Evolutionary conservation across 2,797 vertebrate genomes (phyloP).

Genomic region (Hylomyscus alleni): DNA sequence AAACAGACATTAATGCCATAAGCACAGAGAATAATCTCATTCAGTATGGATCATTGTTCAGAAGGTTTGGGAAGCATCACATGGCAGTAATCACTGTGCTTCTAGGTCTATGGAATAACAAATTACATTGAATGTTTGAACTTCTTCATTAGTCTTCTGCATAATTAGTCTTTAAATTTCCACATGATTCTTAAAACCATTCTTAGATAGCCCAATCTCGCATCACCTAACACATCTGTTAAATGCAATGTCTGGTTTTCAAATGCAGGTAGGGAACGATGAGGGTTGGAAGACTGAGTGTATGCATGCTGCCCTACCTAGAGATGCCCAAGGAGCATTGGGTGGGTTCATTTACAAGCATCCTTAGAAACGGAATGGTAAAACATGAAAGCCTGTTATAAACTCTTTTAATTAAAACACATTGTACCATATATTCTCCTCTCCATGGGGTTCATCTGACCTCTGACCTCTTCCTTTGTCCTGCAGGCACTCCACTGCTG

Average conservation of each 20-base stretch:
- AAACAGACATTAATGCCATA: constrained; percentile 72
- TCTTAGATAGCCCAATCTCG: constrained; percentile 1
- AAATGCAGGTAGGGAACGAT: not conserved
- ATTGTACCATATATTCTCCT: constrained; percentile 43
- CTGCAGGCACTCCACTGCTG: constrained; percentile 90
- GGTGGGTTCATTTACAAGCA: constrained; percentile 73
- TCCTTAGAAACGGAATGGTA: constrained; percentile 60
- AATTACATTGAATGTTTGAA: constrained; percentile 24
- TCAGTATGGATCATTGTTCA: constrained; percentile 39
- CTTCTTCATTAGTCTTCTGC: constrained; percentile 13
- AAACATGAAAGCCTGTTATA: constrained; percentile 55
- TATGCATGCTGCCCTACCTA: constrained; percentile 7
- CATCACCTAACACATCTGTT: constrained; percentile 13
- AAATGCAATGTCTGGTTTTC: constrained; percentile 25
- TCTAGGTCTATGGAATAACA: constrained; percentile 18
- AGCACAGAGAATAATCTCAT: constrained; percentile 71
- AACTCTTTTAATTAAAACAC: constrained; percentile 71
- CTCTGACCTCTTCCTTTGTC: constrained; percentile 76
- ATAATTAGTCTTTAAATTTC: constrained; percentile 45
- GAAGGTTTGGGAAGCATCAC: constrained; percentile 44
- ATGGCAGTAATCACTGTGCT: constrained; percentile 52
- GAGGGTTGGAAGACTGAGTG: not conserved
- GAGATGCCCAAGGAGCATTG: constrained; percentile 29
- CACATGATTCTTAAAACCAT: constrained; percentile 31
- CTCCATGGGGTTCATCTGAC: constrained; percentile 60